These are phyloP conservation scores for Antheraea pernyi DNA, from an alignment of 1,140 invertebrate species.

Conservation along the genomic window DNA sequence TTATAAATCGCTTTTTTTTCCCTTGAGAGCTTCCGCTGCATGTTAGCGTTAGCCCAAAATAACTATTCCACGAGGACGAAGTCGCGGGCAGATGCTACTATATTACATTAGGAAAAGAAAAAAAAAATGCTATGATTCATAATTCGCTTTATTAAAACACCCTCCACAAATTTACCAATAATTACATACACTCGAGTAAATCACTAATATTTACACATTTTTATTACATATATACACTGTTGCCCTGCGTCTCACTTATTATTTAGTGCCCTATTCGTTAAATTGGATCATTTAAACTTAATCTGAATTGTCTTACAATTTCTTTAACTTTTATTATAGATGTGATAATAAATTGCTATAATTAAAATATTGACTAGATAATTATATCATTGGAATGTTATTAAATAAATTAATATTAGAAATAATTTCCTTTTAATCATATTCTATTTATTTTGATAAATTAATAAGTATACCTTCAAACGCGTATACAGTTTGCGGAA, in stretches of 20 bases:
- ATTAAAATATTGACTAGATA: conserved; percentile 6
- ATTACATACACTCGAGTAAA: conserved; percentile 69
- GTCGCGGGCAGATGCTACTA: no score
- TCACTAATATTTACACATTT: conserved; percentile 64
- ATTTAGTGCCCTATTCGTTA: conserved; percentile 8
- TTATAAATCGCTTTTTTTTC: no score
- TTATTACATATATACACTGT: conserved; percentile 62
- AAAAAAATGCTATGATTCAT: conserved; percentile 27
- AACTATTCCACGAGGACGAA: no score
- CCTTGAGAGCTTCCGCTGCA: no score
- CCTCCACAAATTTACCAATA: conserved; percentile 62
- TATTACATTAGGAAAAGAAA: background rate
- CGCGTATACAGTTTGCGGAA: conserved; percentile 43
- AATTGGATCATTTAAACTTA: conserved; percentile 21
- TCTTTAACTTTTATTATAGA: background rate
- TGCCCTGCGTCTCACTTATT: conserved; percentile 8
- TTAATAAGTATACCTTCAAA: conserved; percentile 38
- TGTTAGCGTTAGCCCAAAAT: no score
- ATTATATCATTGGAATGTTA: background rate
- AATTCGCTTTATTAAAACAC: conserved; percentile 76
- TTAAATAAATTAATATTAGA: conserved; percentile 2
- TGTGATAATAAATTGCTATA: conserved; percentile 1
- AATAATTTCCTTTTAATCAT: background rate
- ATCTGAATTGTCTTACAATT: conserved; percentile 2
- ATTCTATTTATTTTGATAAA: background rate